Evolutionary conservation across 2,113 vertebrate genomes (phyloP), one percentile per base, ranked within the genome.

Genomic region (Dasyornis broadbenti): DNA sequence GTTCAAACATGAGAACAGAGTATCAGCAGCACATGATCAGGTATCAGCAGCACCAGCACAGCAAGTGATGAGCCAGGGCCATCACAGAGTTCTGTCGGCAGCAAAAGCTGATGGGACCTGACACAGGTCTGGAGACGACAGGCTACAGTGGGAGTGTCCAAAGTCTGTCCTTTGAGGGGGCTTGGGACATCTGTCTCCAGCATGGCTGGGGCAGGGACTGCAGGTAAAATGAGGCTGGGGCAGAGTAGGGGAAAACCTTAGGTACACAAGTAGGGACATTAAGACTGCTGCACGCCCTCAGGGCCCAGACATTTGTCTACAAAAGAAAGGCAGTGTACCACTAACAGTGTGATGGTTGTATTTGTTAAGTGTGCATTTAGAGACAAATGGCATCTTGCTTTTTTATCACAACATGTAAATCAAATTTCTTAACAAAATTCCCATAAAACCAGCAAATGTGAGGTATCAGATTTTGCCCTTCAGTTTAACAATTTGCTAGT

Each of bases 1-100:
- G 4, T 3, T 5, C 20, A 66, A 49, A 47, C 11, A 1, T 9
- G 24, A 9, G 11, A 68, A 15, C 28, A 84, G 60, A 87, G n/a
- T 28, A n/a, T n/a, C n/a, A n/a, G n/a, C n/a, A n/a, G n/a, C n/a
- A n/a, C 27, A 23, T 35, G 18, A 35, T 37, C 3, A 30, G 47
- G 21, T 59, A 1, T 31, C 0, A 0, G n/a, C 40, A 65, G 63
- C 50, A 5, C 7, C 17, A 11, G 3, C 4, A 3, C 9, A 26
- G 21, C 31, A 53, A 49, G 26, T 4, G 44, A 31, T 59, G 44
- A 82, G 13, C 39, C 31, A 53, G 37, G 13, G 11, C 83, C 86
- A 5, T 59, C 49, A 15, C 10, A 13, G 42, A 50, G 23, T 61
- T 26, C 31, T 1, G 3, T 13, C 39, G 35, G 40, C 37, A 45